phyloP scores from a whole-genome alignment of 1,140 invertebrate genomes.

The Drosophila athabasca region DNA sequence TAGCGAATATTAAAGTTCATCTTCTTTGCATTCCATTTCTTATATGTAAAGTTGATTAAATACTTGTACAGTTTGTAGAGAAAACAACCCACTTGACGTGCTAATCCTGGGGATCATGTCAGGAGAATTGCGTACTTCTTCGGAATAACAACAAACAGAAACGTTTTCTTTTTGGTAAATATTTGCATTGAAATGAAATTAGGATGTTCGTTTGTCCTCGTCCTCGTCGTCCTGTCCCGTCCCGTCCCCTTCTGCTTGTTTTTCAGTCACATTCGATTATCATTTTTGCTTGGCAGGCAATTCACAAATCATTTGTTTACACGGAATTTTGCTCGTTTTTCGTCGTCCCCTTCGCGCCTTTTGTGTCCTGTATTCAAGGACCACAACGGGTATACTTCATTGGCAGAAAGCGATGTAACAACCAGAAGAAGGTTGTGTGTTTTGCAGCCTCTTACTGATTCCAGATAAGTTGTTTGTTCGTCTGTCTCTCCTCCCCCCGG shows the following conservation, averaged over 20 bases:
- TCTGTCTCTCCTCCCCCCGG: too few relatives aligned
- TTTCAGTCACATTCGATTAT: conserved; percentile 25
- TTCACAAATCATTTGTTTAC: conserved; percentile 67
- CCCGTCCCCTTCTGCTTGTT: too few relatives aligned
- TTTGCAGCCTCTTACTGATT: too few relatives aligned
- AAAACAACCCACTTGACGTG: conserved; percentile 12
- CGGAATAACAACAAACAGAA: conserved; percentile 1
- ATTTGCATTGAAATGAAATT: conserved; percentile 49
- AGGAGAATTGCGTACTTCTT: not conserved
- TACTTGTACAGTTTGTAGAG: too few relatives aligned
- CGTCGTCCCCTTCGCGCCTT: too few relatives aligned
- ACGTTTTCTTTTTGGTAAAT: conserved; percentile 7
- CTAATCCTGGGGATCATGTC: conserved; percentile 26
- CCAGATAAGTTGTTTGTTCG: not conserved
- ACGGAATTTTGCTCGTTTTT: conserved; percentile 7
- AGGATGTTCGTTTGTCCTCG: conserved; percentile 9
- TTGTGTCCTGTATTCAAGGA: not conserved
- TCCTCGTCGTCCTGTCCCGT: not conserved
- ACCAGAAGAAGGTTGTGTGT: too few relatives aligned
- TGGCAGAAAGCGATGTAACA: too few relatives aligned
- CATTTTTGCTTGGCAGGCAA: conserved; percentile 25
- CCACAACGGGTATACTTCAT: too few relatives aligned
- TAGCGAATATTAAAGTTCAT: too few relatives aligned
- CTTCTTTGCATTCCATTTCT: too few relatives aligned
- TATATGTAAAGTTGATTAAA: too few relatives aligned